Conservation (phyloP, 1,140 invertebrate genomes). For the Neodiprion fabricii region DNA sequence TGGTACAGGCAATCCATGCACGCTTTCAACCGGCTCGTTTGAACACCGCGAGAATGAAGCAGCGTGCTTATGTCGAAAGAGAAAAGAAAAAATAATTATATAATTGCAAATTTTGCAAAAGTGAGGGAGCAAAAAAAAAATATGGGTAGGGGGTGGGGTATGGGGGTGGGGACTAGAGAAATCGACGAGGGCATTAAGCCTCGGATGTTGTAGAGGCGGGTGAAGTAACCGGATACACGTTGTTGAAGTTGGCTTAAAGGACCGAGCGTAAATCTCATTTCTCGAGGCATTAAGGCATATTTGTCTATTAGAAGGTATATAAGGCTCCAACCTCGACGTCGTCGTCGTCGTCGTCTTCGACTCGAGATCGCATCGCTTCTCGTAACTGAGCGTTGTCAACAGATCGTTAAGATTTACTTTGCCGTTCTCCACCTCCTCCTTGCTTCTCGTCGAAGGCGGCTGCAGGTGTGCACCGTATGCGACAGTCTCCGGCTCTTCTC, state of each 20-base stretch:
- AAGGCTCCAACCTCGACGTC: not conserved
- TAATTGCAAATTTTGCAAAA: not conserved
- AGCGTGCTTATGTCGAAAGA: not conserved
- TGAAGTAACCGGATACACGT: not conserved
- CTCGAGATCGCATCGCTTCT: not conserved
- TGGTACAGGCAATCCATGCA: no score
- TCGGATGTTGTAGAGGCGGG: not conserved
- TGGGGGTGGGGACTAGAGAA: not conserved
- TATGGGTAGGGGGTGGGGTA: no score
- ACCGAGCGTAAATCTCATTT: not conserved
- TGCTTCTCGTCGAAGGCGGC: not conserved
- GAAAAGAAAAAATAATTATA: no score
- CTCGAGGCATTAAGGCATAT: slow-evolving; percentile 4
- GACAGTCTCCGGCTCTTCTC: no score
- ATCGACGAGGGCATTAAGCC: not conserved
- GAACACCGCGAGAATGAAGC: not conserved
- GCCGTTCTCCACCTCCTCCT: not conserved
- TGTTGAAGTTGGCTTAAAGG: not conserved
- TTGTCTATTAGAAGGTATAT: slow-evolving; percentile 3
- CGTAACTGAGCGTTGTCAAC: not conserved
- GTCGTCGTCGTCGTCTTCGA: no score
- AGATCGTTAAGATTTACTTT: not conserved
- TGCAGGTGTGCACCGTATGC: not conserved
- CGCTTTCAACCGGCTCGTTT: not conserved
- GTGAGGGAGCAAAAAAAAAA: not conserved